Conservation (phyloP, 2,888 invertebrate genomes). For the Scaptomyza polygonia region DNA sequence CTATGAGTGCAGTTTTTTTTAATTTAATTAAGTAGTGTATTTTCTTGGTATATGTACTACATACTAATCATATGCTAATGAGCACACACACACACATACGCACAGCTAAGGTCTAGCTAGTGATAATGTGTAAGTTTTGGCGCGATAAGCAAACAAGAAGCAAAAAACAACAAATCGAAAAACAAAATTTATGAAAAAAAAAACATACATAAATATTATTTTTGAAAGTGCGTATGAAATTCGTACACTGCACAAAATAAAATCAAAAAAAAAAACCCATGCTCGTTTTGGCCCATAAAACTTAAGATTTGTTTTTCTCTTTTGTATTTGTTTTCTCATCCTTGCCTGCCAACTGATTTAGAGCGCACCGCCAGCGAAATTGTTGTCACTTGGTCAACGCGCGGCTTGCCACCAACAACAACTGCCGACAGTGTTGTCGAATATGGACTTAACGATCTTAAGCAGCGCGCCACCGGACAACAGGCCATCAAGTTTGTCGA, state of each 20-base stretch:
- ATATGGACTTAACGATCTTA: constrained; percentile 87
- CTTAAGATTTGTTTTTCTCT: constrained; percentile 41
- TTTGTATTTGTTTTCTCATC: constrained; percentile 47
- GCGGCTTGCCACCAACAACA: constrained; percentile 86
- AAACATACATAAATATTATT: background rate
- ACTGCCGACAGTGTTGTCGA: constrained; percentile 86
- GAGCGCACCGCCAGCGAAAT: constrained; percentile 88
- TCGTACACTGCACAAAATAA: background rate
- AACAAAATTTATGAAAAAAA: constrained; percentile 8
- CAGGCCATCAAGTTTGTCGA: constrained; percentile 88
- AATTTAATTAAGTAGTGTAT: background rate
- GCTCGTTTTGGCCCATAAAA: constrained; percentile 19
- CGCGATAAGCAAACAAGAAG: constrained; percentile 33
- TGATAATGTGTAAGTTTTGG: background rate
- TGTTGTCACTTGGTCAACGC: constrained; percentile 93
- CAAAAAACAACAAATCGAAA: constrained; percentile 36
- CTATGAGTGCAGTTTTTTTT: background rate
- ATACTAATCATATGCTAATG: constrained; percentile 18
- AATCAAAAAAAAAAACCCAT: background rate
- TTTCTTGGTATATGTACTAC: constrained; percentile 14
- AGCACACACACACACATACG: constrained; percentile 18
- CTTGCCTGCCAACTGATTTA: constrained; percentile 70
- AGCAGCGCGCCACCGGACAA: constrained; percentile 85
- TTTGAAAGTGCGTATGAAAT: constrained; percentile 11
- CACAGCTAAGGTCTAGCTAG: constrained; percentile 5